Conservation (phyloP, 1,140 invertebrate species). For the Tetramorium parvispinum region DNA sequence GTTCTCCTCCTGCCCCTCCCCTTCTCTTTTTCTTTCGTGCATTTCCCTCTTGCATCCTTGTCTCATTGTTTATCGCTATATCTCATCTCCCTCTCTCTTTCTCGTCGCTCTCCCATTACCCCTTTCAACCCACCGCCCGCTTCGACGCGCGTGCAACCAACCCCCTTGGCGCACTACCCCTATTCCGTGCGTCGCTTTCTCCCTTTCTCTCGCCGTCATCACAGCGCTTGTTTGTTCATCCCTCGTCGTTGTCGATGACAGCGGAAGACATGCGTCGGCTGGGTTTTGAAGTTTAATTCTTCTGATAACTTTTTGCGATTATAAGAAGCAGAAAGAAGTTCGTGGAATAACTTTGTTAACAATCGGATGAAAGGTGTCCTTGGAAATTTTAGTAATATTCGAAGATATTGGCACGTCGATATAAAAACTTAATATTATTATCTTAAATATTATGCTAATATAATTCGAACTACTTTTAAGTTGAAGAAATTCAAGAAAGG, state of each 20-base stretch:
- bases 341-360: not conserved
- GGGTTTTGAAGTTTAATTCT: conserved; percentile 68
- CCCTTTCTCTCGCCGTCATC: conserved; percentile 53
- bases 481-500: not conserved
- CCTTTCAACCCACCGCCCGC: conserved; percentile 65
- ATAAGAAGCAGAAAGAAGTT: conserved; percentile 4
- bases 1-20: not conserved
- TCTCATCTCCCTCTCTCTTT: conserved; percentile 43
- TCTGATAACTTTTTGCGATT: conserved; percentile 61
- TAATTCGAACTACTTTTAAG: not conserved
- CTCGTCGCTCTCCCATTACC: conserved; percentile 53
- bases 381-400: not conserved
- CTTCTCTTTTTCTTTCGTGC: conserved; percentile 60
- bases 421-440: not conserved
- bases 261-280: conserved; percentile 70
- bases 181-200: conserved; percentile 57
- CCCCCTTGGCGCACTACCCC: conserved; percentile 45
- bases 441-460: not conserved
- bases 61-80: conserved; percentile 33
- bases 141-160: conserved; percentile 66
- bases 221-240: conserved; percentile 54
- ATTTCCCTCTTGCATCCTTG: conserved; percentile 67
- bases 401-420: not conserved
- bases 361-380: not conserved
- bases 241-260: conserved; percentile 61